Percentiles rank a stretch among this genome's conserved stretches.
Conservation (phyloP, 2,113 vertebrate genomes). For the Tetraodon nigroviridis region DNA sequence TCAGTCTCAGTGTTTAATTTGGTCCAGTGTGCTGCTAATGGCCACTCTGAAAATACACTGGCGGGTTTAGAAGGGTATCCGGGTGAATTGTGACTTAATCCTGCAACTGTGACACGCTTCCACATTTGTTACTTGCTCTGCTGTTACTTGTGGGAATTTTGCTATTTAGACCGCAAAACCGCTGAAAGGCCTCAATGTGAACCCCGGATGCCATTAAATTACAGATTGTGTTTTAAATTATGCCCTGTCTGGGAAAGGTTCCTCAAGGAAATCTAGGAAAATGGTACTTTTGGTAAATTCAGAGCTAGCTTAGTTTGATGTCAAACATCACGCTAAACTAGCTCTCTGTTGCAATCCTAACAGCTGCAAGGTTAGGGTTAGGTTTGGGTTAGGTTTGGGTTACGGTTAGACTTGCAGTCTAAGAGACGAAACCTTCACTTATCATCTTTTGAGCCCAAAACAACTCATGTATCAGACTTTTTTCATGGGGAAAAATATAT, state of each 20-base stretch:
- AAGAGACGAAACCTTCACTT: no score
- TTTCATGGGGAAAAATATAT: constrained; percentile 15
- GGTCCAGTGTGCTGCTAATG: no score
- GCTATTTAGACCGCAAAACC: neutral
- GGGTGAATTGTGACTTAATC: constrained; percentile 1
- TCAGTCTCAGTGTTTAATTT: no score
- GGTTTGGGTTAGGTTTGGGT: no score
- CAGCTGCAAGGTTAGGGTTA: no score
- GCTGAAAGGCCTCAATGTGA: neutral
- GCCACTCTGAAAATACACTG: no score
- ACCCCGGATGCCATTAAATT: neutral
- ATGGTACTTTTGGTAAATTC: neutral
- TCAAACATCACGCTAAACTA: neutral
- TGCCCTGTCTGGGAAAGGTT: neutral
- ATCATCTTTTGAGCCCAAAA: no score
- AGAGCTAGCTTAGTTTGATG: neutral
- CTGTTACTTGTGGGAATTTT: neutral
- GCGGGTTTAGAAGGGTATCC: no score
- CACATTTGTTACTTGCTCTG: neutral
- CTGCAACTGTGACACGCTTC: neutral
- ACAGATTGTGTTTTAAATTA: neutral
- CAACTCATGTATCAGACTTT: constrained; percentile 12
- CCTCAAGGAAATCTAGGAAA: neutral
- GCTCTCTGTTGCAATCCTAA: no score
- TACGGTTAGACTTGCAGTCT: no score